phyloP scores from a whole-genome alignment of 2,888 invertebrate species.

The Platerodrilus igneus region DNA sequence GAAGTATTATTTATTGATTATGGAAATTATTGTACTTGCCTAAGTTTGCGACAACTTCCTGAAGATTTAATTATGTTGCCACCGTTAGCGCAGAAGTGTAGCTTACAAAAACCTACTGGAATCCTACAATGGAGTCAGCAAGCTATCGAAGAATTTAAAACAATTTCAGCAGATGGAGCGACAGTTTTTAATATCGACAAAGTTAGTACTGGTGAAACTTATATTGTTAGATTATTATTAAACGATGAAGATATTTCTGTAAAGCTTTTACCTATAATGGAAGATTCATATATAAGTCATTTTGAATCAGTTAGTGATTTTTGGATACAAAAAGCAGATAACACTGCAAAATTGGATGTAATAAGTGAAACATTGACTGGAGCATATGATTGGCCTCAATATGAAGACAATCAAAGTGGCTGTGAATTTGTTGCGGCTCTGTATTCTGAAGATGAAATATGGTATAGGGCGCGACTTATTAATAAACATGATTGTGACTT shows the following conservation, averaged over 20 bases:
- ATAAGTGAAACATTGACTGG: slow-evolving; percentile 59
- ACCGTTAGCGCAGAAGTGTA: slow-evolving; percentile 61
- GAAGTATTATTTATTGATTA: slow-evolving; percentile 66
- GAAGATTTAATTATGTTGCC: slow-evolving; percentile 55
- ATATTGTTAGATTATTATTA: slow-evolving; percentile 58
- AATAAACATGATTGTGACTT: slow-evolving; percentile 51
- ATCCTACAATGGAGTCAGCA: slow-evolving; percentile 59
- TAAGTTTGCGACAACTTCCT: slow-evolving; percentile 58
- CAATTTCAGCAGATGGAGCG: slow-evolving; percentile 64
- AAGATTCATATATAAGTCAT: slow-evolving; percentile 57
- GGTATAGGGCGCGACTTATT: slow-evolving; percentile 57
- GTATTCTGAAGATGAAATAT: slow-evolving; percentile 49
- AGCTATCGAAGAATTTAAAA: slow-evolving; percentile 62
- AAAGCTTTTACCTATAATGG: slow-evolving; percentile 47
- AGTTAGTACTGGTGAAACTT: slow-evolving; percentile 62
- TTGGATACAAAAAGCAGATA: slow-evolving; percentile 60
- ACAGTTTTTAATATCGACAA: slow-evolving; percentile 66
- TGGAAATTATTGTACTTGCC: slow-evolving; percentile 62
- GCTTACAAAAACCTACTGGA: slow-evolving; percentile 51
- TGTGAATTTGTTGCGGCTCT: slow-evolving; percentile 47
- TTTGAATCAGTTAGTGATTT: slow-evolving; percentile 65
- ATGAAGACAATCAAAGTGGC: slow-evolving; percentile 2
- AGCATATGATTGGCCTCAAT: slow-evolving; percentile 32
- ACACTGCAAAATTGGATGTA: slow-evolving; percentile 52
- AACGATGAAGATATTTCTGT: slow-evolving; percentile 62